Evolutionary conservation across 2,797 vertebrate genomes (phyloP).

Genomic region (Chromis chromis): DNA sequence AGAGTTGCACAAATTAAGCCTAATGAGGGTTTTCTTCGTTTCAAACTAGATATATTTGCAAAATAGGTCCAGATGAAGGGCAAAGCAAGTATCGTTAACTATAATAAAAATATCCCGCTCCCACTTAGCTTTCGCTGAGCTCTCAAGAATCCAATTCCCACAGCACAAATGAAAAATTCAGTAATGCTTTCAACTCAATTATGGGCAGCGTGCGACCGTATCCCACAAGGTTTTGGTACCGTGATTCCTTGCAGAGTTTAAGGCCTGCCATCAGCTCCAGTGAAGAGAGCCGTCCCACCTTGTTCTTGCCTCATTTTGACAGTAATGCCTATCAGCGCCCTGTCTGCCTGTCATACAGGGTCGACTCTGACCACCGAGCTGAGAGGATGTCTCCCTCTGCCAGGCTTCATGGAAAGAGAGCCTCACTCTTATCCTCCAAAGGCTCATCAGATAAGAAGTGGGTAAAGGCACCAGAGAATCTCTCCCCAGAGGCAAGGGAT

Average conservation of each 20-base stretch:
- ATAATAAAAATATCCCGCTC: conserved; percentile 61
- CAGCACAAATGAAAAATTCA: conserved; percentile 76
- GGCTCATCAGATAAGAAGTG: conserved; percentile 71
- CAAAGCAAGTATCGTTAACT: conserved; percentile 54
- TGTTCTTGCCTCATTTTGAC: conserved; percentile 50
- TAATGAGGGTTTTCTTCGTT: conserved; percentile 52
- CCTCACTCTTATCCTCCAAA: conserved; percentile 59
- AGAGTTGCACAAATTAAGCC: conserved; percentile 48
- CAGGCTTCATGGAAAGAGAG: conserved; percentile 41
- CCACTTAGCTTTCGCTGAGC: conserved; percentile 61
- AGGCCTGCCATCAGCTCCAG: conserved; percentile 42
- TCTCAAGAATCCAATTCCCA: conserved; percentile 67
- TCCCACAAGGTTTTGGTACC: conserved; percentile 48
- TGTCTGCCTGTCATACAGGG: conserved; percentile 40
- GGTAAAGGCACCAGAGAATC: conserved; percentile 61
- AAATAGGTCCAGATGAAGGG: conserved; percentile 52
- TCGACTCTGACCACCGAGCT: conserved; percentile 48
- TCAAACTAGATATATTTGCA: conserved; percentile 43
- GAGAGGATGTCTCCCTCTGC: conserved; percentile 46
- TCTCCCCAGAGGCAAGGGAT: conserved; percentile 58
- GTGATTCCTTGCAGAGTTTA: conserved; percentile 44
- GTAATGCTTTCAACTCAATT: conserved; percentile 73
- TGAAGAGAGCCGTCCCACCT: conserved; percentile 45
- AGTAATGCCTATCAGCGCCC: conserved; percentile 55
- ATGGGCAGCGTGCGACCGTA: conserved; percentile 47